Conservation (phyloP, 2,888 invertebrate genomes). For the Stenodema calcarata region DNA sequence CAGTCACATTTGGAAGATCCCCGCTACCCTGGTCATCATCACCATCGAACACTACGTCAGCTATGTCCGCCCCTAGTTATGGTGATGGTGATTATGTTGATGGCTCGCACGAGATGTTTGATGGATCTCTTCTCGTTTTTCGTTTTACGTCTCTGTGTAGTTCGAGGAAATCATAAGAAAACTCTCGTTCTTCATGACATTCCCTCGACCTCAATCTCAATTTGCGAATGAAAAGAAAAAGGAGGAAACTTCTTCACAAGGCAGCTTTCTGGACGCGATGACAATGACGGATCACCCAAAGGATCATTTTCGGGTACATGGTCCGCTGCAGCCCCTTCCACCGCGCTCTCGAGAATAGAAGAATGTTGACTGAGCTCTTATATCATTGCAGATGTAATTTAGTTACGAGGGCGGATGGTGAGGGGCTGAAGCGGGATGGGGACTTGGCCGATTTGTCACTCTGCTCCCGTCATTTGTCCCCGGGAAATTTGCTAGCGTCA, state of each 20-base stretch:
- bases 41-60: too few species aligned
- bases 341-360: background rate
- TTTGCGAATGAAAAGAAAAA: background rate
- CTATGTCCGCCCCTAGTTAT: too few species aligned
- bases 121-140: too few species aligned
- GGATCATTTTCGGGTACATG: constrained; percentile 34
- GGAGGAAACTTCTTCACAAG: background rate
- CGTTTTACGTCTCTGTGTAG: too few species aligned
- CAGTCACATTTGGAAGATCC: too few species aligned
- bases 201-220: background rate
- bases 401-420: background rate
- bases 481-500: constrained; percentile 13
- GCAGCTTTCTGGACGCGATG: background rate
- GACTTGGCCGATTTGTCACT: constrained; percentile 2
- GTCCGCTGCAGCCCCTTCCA: background rate
- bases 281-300: constrained; percentile 26
- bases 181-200: background rate
- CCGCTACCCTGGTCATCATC: too few species aligned
- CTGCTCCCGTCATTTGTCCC: constrained; percentile 13
- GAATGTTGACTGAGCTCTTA: constrained; percentile 27
- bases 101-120: too few species aligned
- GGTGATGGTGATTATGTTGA: too few species aligned
- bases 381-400: constrained; percentile 35
- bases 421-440: background rate
- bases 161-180: background rate